These are phyloP conservation scores for Dryobotodes eremita DNA, from an alignment of 2,888 invertebrate species.

Conservation along the genomic window DNA sequence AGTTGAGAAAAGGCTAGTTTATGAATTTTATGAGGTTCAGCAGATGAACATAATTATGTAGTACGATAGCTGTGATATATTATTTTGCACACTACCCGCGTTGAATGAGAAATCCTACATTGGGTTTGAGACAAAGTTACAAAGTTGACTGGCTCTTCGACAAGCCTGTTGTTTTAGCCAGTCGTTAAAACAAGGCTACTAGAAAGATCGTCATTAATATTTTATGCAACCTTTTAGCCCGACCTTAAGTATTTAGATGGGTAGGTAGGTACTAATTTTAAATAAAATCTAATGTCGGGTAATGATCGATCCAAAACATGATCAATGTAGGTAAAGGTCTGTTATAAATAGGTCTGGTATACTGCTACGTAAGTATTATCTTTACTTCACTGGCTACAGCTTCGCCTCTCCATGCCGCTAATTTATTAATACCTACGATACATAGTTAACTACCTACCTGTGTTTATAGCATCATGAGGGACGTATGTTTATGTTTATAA, in stretches of 20 bases:
- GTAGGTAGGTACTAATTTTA: not conserved
- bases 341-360: constrained; percentile 36
- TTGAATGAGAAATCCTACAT: not conserved
- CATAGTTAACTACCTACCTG: not conserved
- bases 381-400: constrained; percentile 30
- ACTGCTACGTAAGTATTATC: constrained; percentile 30
- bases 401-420: constrained; percentile 9
- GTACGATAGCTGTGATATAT: not conserved
- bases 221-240: constrained; percentile 32
- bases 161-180: not conserved
- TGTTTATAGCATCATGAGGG: constrained; percentile 28
- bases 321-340: constrained; percentile 27
- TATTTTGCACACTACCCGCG: too few species aligned
- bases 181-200: not conserved
- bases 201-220: constrained; percentile 2
- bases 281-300: constrained; percentile 1
- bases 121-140: not conserved
- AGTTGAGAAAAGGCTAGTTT: not conserved
- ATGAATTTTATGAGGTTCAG: not conserved
- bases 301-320: constrained; percentile 8
- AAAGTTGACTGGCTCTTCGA: not conserved
- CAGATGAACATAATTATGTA: too few species aligned
- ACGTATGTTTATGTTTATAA: constrained; percentile 41
- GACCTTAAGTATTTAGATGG: not conserved
- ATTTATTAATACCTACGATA: constrained; percentile 43